phyloP scores from a whole-genome alignment of 2,797 vertebrate genomes.

The Sebastes jordani region DNA sequence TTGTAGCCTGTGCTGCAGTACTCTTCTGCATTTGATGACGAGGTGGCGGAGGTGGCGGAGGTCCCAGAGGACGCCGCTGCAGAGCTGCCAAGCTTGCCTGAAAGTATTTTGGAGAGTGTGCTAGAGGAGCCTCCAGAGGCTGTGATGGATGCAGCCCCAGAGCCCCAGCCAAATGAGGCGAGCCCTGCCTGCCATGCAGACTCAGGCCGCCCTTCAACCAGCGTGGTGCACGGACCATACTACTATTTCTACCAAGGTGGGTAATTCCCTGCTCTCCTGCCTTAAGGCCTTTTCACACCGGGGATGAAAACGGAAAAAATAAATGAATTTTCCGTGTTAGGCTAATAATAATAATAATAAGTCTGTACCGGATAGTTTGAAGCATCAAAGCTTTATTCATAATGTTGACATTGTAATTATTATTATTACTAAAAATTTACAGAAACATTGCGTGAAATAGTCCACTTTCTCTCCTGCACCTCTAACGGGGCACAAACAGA shows the following conservation, averaged over 20 bases:
- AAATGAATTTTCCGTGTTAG: no score
- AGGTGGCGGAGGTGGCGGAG: no score
- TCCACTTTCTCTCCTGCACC: no score
- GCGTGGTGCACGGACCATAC: conserved; percentile 85
- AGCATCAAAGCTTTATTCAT: neutral
- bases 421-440: neutral
- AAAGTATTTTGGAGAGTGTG: conserved; percentile 69
- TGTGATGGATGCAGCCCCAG: conserved; percentile 35
- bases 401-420: neutral
- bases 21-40: conserved; percentile 92
- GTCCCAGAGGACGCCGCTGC: conserved; percentile 52
- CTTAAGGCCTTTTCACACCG: neutral
- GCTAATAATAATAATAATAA: neutral
- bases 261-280: conserved; percentile 11
- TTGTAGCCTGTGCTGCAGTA: conserved; percentile 87
- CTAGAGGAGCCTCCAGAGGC: conserved; percentile 72
- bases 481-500: no score
- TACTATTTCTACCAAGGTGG: conserved; percentile 99
- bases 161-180: conserved; percentile 70
- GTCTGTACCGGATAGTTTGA: neutral
- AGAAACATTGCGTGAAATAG: neutral
- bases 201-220: conserved; percentile 58
- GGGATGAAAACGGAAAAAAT: neutral
- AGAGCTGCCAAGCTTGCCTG: conserved; percentile 57
- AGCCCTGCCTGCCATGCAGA: conserved; percentile 55